Percentiles rank a stretch among this genome's conserved stretches.
Evolutionary conservation across 2,888 invertebrate genomes (phyloP).

Genomic region (Leptarthrus brevirostris): DNA sequence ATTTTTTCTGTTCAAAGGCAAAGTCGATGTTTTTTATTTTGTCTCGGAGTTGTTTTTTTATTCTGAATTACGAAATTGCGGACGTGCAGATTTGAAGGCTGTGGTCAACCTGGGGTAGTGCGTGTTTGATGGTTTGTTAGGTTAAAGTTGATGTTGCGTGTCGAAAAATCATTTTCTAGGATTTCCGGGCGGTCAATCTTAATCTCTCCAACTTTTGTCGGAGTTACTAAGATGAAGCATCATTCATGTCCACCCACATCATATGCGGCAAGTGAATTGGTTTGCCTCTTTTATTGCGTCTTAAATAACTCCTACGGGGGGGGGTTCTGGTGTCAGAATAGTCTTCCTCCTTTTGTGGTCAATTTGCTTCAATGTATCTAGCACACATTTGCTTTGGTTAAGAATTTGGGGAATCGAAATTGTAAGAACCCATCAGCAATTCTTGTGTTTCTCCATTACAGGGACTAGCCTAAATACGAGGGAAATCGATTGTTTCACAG

Average conservation of each 20-base stretch:
- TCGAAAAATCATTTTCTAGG: conserved; percentile 26
- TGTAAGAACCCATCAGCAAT: not conserved
- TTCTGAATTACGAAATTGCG: not conserved
- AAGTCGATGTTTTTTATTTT: not conserved
- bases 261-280: not conserved
- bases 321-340: not conserved
- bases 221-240: not conserved
- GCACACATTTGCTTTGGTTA: not conserved
- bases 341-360: not conserved
- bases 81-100: not conserved
- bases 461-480: conserved; percentile 11
- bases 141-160: conserved; percentile 30
- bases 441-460: not conserved
- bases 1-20: not conserved
- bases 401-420: not conserved
- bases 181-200: conserved; percentile 24
- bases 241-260: not conserved
- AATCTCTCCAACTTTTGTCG: not conserved
- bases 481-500: conserved; percentile 27
- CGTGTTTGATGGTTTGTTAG: not conserved
- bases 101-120: not conserved
- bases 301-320: not conserved
- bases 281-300: not conserved
- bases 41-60: not conserved
- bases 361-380: not conserved